Base-by-base conservation (phyloP, 2,888 invertebrate genomes). In the Scaptomyza caliginosa region DNA sequence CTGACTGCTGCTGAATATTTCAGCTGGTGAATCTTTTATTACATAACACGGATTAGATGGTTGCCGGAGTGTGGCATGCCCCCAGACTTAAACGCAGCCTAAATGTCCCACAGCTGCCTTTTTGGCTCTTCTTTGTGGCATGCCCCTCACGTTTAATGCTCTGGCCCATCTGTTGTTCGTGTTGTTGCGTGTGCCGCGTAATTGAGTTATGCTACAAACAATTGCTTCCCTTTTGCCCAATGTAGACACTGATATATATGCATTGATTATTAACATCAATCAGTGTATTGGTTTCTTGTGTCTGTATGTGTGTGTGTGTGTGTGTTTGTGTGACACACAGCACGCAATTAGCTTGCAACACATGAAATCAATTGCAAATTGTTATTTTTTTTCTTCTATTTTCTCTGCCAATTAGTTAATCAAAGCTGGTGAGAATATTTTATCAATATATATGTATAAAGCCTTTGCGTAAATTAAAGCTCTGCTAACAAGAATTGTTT, bases 1-100 rank as follows among this genome's bases (percentile, higher is more conserved):
- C 69, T 69, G 80, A 69, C 84, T 81, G 71, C 67, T 86, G 58
- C 67, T 86, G 56, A 81, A 81, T 86, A 86, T 84, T 86, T 84
- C 56, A 83, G 77, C 39, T 52, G 50, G 48, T 69, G 73, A 69
- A 63, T 82, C 77, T 78, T 87, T 85, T 79, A 82, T 82, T 70
- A 81, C 64, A 71, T 77, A 75, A 78, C 77, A 82, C 62, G 67
- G 65, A 62, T 82, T 78, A 69, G 72, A 67, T 55, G 51, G 17
- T 17, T 28, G 19, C 2, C 4, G 4, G 32, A 10, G 30, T 32
- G 13, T 16, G 34, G 34, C 34, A 34, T 45, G 38, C 38, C 28
- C 23, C 11, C 16, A 6, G 28, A 21, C 38, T 26, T 40, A n/a
- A 46, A 42, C 34, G 28, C 57, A 39, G 65, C 43, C 46, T 57